These are phyloP conservation scores for Ophion ventricosus DNA, from an alignment of 2,888 invertebrate genomes.

Conservation along the genomic window DNA sequence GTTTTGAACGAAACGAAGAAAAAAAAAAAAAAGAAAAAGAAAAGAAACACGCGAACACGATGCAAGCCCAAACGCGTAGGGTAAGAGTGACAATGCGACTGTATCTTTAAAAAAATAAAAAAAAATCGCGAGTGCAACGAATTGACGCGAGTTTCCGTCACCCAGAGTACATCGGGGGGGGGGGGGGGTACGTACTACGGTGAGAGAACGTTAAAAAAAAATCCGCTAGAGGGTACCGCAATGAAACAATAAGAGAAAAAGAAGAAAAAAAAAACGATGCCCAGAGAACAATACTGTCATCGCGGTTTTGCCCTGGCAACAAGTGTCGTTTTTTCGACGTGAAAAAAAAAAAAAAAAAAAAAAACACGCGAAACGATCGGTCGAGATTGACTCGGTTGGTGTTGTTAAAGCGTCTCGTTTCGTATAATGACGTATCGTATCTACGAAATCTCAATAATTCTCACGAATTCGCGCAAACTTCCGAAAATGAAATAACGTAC, in stretches of 20 bases:
- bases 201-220: constrained; percentile 29
- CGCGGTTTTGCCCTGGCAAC: constrained; percentile 77
- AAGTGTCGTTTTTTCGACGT: constrained; percentile 71
- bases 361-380: constrained; percentile 62
- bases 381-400: too few relatives aligned
- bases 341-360: too few relatives aligned
- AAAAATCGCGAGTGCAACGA: constrained; percentile 21
- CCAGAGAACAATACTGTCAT: constrained; percentile 75
- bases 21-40: constrained; percentile 26
- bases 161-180: constrained; percentile 12
- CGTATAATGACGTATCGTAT: constrained; percentile 58
- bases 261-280: constrained; percentile 59
- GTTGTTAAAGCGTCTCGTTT: too few relatives aligned
- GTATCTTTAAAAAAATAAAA: background rate
- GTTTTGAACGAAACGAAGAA: constrained; percentile 44
- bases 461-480: constrained; percentile 19
- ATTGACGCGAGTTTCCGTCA: constrained; percentile 17
- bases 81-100: constrained; percentile 17
- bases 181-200: constrained; percentile 47
- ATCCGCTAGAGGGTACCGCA: constrained; percentile 36
- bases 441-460: constrained; percentile 10
- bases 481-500: constrained; percentile 16
- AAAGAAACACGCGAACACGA: constrained; percentile 30
- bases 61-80: constrained; percentile 27
- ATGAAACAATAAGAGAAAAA: constrained; percentile 52